Evolutionary conservation across 2,113 vertebrate genomes (phyloP).

Genomic region (Phalacrocorax brasilianus): DNA sequence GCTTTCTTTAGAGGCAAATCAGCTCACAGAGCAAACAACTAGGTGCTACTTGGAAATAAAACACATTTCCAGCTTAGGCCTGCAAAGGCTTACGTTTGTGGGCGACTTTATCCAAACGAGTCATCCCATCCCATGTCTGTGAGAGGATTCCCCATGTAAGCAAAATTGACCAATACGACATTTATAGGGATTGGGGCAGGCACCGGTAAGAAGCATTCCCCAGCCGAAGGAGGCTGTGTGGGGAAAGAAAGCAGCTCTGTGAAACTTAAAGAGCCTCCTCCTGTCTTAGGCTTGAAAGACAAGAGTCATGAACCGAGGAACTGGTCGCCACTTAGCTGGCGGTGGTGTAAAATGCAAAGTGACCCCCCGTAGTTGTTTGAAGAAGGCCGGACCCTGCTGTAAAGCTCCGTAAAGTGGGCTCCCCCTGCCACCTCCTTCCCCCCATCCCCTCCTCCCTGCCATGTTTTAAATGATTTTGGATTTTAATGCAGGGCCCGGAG

Average conservation of each 20-base stretch:
- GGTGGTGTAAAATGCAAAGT: neutral
- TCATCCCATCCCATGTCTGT: neutral
- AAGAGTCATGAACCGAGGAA: neutral
- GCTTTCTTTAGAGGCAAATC: neutral
- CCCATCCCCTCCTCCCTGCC: neutral
- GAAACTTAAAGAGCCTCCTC: neutral
- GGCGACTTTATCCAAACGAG: slow-evolving; percentile 17
- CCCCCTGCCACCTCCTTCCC: neutral
- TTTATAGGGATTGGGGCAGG: neutral
- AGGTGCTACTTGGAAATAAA: neutral
- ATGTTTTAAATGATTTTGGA: slow-evolving; percentile 18
- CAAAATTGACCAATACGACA: neutral
- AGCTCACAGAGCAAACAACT: neutral
- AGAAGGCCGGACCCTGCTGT: neutral
- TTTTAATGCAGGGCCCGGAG: slow-evolving; percentile 12
- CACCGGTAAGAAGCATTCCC: neutral
- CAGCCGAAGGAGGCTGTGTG: neutral
- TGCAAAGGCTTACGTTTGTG: neutral
- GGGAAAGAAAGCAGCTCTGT: neutral
- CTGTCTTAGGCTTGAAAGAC: neutral
- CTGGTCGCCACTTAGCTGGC: neutral
- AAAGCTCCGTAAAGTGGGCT: neutral
- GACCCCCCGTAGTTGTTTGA: neutral
- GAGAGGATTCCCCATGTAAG: slow-evolving; percentile 41
- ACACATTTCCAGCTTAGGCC: slow-evolving; percentile 6